These are phyloP conservation scores for Zophobas atratus DNA, from an alignment of 1,140 invertebrate genomes.

Conservation along the genomic window DNA sequence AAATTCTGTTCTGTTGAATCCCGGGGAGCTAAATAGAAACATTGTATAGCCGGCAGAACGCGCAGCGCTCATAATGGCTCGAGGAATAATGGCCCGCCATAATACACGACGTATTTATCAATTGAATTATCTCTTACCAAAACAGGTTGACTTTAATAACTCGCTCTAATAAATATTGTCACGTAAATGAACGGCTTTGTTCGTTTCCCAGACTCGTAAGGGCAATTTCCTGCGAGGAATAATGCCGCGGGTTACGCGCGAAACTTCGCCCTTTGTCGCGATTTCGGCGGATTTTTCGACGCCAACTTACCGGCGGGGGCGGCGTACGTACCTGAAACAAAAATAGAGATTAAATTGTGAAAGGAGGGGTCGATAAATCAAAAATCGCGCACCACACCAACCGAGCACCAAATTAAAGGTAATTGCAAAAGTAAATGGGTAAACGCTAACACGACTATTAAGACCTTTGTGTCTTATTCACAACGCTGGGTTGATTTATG, in stretches of 20 bases:
- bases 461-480: too few species aligned
- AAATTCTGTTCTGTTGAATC: not conserved
- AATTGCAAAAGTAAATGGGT: too few species aligned
- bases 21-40: constrained; percentile 11
- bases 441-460: too few species aligned
- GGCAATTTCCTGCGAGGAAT: constrained; percentile 32
- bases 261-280: not conserved
- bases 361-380: not conserved
- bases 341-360: constrained; percentile 2
- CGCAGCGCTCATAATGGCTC: constrained; percentile 13
- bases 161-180: constrained; percentile 37
- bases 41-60: constrained; percentile 25
- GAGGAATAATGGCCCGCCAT: constrained; percentile 23
- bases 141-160: constrained; percentile 40
- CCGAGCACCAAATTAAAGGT: too few species aligned
- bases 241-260: not conserved
- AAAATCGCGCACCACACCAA: too few species aligned
- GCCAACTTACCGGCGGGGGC: constrained; percentile 2
- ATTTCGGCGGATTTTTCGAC: too few species aligned
- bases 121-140: constrained; percentile 36
- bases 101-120: constrained; percentile 36
- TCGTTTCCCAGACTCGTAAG: constrained; percentile 28
- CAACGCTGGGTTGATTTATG: too few species aligned
- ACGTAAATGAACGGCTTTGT: constrained; percentile 37
- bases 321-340: constrained; percentile 1